These are phyloP conservation scores for Drosophila quinaria DNA, from an alignment of 2,888 invertebrate species.

Conservation along the genomic window DNA sequence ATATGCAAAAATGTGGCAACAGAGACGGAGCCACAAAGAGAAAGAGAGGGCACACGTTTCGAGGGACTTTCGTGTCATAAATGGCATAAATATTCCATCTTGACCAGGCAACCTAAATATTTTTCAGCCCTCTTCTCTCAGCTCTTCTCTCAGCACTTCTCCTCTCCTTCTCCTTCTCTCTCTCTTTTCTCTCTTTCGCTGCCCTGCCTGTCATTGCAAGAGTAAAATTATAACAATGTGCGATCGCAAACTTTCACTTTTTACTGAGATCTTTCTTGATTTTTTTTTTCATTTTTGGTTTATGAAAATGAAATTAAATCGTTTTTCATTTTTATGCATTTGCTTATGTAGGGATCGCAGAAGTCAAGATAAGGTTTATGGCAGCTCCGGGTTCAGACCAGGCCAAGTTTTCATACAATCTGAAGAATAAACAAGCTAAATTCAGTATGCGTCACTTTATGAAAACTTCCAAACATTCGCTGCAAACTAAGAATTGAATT, in stretches of 20 bases:
- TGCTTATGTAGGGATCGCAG: constrained; percentile 10
- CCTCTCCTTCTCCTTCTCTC: constrained; percentile 1
- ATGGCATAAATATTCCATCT: constrained; percentile 81
- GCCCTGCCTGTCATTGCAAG: constrained; percentile 13
- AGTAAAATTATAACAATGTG: constrained; percentile 70
- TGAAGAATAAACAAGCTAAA: constrained; percentile 8
- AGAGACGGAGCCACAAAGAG: constrained; percentile 5
- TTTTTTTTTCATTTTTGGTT: constrained; percentile 1
- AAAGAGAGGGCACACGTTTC: constrained; percentile 67
- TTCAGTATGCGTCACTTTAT: background rate
- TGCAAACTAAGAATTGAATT: background rate
- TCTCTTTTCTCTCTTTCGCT: background rate
- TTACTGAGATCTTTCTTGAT: constrained; percentile 37
- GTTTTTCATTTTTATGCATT: constrained; percentile 72
- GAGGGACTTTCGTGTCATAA: constrained; percentile 81
- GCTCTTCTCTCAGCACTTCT: constrained; percentile 7
- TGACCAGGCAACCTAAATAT: constrained; percentile 79
- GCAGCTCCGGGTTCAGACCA: constrained; percentile 49
- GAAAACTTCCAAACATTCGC: background rate
- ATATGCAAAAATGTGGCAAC: constrained; percentile 76
- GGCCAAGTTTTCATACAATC: constrained; percentile 11
- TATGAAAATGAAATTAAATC: constrained; percentile 76
- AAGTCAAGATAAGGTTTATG: constrained; percentile 43
- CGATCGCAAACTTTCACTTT: constrained; percentile 72
- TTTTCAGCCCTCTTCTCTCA: constrained; percentile 31